These are phyloP conservation scores for Cyrtodaria siliqua DNA, from an alignment of 2,888 invertebrate genomes.

Conservation along the genomic window DNA sequence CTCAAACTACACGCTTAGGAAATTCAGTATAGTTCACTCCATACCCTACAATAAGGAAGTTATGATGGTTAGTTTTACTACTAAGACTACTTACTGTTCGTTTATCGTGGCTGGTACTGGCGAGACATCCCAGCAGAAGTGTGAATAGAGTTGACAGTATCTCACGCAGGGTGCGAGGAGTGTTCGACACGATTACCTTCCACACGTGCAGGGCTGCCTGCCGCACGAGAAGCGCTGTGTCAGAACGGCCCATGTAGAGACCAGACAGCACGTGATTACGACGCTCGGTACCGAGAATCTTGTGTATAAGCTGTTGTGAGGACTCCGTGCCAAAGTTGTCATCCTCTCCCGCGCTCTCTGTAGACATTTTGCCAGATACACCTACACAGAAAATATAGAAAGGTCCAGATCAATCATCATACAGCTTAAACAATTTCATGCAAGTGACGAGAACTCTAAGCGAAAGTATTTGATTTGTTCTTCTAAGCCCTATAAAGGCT, in stretches of 20 bases:
- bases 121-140: constrained; percentile 96
- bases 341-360: constrained; percentile 98
- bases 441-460: too few species aligned
- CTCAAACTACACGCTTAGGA: too few species aligned
- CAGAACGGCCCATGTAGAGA: constrained; percentile 97
- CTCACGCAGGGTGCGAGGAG: constrained; percentile 97
- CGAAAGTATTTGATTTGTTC: too few species aligned
- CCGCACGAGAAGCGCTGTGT: constrained; percentile 98
- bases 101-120: constrained; percentile 98
- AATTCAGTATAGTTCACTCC: too few species aligned
- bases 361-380: constrained; percentile 99
- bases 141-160: constrained; percentile 97
- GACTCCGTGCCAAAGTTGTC: constrained; percentile 98
- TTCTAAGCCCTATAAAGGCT: too few species aligned
- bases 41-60: too few species aligned
- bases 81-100: constrained; percentile 92
- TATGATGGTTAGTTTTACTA: too few species aligned
- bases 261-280: constrained; percentile 92
- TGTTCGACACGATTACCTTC: constrained; percentile 99
- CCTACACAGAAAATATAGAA: constrained; percentile 79
- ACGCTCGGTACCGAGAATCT: constrained; percentile 94
- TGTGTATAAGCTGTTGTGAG: constrained; percentile 92
- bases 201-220: constrained; percentile 99
- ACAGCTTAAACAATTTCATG: too few species aligned
- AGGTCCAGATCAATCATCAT: too few species aligned